These are phyloP conservation scores for Diabrotica undecimpunctata DNA, from an alignment of 1,140 invertebrate genomes.

Conservation along the genomic window DNA sequence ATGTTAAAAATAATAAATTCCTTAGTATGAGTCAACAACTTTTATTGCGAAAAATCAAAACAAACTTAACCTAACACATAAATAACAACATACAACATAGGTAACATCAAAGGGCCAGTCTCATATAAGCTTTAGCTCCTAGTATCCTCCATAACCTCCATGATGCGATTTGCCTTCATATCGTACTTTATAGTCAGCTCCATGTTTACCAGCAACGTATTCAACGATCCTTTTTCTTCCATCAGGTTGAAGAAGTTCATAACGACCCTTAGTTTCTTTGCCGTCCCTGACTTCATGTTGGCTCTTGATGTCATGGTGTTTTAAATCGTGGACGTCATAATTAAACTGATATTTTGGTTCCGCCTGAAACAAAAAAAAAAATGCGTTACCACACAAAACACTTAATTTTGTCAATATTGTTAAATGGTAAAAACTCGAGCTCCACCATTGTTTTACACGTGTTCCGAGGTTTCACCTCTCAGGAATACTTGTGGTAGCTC, in stretches of 20 bases:
- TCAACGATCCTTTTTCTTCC: slow-evolving; percentile 47
- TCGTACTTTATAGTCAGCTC: slow-evolving; percentile 65
- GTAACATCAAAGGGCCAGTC: slow-evolving; percentile 19
- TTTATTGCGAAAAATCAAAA: slow-evolving; percentile 31
- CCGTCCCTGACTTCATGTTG: slow-evolving; percentile 39
- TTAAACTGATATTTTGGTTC: slow-evolving; percentile 38
- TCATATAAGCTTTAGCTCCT: neutral
- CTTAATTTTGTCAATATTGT: slow-evolving; percentile 40
- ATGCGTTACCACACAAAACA: slow-evolving; percentile 48
- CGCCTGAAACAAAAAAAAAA: slow-evolving; percentile 43
- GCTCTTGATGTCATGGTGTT: slow-evolving; percentile 36
- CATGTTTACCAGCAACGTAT: slow-evolving; percentile 52
- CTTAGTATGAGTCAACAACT: slow-evolving; percentile 22
- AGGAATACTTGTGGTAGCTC: too few relatives aligned
- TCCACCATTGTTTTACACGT: too few relatives aligned
- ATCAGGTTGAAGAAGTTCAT: slow-evolving; percentile 49
- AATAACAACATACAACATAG: slow-evolving; percentile 31
- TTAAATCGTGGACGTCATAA: slow-evolving; percentile 34
- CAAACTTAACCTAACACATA: slow-evolving; percentile 18
- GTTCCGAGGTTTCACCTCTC: too few relatives aligned
- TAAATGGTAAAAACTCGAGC: too few relatives aligned
- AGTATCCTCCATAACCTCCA: slow-evolving; percentile 28
- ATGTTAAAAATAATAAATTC: too few relatives aligned
- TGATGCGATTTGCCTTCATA: slow-evolving; percentile 47
- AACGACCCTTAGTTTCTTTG: slow-evolving; percentile 49